Base-by-base conservation (phyloP, 1,140 invertebrate genomes). In the Parapsyche elsis region DNA sequence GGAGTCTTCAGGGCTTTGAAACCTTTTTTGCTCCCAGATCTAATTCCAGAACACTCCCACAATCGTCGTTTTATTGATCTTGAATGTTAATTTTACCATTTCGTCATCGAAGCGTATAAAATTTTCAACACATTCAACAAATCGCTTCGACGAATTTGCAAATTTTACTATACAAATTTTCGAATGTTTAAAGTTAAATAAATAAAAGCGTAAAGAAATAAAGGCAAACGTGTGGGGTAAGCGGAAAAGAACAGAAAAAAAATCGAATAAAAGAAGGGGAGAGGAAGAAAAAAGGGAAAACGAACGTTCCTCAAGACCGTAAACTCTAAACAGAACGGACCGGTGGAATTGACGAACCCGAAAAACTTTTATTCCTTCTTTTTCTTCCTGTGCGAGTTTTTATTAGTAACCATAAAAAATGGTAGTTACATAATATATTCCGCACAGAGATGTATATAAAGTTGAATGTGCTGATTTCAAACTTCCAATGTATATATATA, bases 281-380 rank as follows among this genome's bases (percentile, higher is more conserved):
- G 45, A 64, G 21, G 59, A 64, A 64, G 14, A 4, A 67, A 67
- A 67, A 67, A 26, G 64, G 64, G 30, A 38, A 24, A n/a, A 12
- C 64, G 64, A 30, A 67, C 23, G 49, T 23, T 61, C 21, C 21
- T 14, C 14, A 19, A 21, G 21, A 19, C 12, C 57, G 57, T 61
- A 67, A 67, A 67, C 64, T 24, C 64, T 67, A 30, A 67, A 67
- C 21, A 67, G 24, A 67, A 67, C 59, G 59, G 9, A 26, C 64
- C 21, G 23, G 10, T 26, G 24, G n/a, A 67, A 67, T 67, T 67
- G 64, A 67, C 64, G 21, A 26, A 14, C 9, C 16, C n/a, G 16
- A 61, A 61, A 61, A 61, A 61, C n/a, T 61, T 61, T 61, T 61
- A 61, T 61, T 21, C 19, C 16, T 61, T 61, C 57, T 9, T 61